These are phyloP conservation scores for Cairina moschata DNA, from an alignment of 2,113 vertebrate genomes.

Conservation along the genomic window DNA sequence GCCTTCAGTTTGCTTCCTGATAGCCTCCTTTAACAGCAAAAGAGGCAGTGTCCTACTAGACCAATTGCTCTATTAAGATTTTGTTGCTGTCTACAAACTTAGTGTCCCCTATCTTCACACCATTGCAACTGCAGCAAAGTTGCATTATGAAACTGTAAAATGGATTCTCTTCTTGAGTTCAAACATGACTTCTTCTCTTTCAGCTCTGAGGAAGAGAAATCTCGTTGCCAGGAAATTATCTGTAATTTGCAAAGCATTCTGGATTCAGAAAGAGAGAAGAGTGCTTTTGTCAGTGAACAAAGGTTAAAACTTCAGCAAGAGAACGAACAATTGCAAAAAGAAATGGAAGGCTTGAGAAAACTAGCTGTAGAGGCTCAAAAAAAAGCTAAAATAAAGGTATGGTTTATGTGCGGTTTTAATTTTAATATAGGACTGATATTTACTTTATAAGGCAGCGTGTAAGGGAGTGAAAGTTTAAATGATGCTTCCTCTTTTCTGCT, in stretches of 20 bases:
- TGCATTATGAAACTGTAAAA: background rate
- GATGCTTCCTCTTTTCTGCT: background rate
- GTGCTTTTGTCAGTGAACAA: slow-evolving; percentile 86
- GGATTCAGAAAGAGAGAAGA: slow-evolving; percentile 83
- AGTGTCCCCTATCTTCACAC: background rate
- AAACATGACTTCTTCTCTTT: slow-evolving; percentile 13
- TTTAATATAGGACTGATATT: background rate
- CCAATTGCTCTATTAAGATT: background rate
- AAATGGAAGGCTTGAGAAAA: slow-evolving; percentile 86
- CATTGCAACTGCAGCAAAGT: background rate
- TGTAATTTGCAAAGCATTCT: slow-evolving; percentile 83
- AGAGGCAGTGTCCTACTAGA: background rate
- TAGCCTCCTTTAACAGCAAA: background rate
- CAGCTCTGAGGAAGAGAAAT: slow-evolving; percentile 89
- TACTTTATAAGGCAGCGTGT: background rate
- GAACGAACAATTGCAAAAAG: slow-evolving; percentile 85
- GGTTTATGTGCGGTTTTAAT: background rate
- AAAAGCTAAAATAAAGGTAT: slow-evolving; percentile 89
- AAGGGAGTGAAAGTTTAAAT: background rate
- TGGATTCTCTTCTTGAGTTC: background rate
- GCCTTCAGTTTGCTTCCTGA: background rate
- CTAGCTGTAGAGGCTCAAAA: slow-evolving; percentile 79
- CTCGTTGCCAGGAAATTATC: slow-evolving; percentile 85
- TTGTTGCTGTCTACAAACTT: background rate
- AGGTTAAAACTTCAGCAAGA: slow-evolving; percentile 90